Base-by-base conservation (phyloP, 1,140 invertebrate genomes). In the Scaptodrosophila lebanonensis region DNA sequence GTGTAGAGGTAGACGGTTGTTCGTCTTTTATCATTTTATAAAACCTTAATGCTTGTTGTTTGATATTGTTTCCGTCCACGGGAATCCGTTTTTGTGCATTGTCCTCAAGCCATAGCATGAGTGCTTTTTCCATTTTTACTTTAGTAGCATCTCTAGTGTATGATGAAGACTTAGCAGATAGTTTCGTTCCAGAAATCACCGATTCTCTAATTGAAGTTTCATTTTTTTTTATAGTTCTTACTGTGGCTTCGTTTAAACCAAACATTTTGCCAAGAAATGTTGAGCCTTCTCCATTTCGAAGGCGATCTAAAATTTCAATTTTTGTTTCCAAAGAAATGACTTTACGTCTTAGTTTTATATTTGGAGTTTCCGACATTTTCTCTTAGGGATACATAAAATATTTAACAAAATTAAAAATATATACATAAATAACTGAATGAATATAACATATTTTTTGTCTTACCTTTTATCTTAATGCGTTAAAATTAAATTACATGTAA, bases 281-380 rank as follows among this genome's bases (percentile, higher is more conserved):
- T 36, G 15, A 36, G 16, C 53, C 17, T 44, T 43, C 48, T 43
- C 48, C 48, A 9, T 44, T 53, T 42, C 11, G 12, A 29, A 60
- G 15, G 32, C 57, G 35, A 53, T 60, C 57, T 33, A 60, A 53
- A 60, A 60, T 60, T 43, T 43, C 15, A 32, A 60, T 60, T 43
- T 60, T 60, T 1, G 49, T 60, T 42, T 60, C 57, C 39, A 60
- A 53, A 30, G 57, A 60, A 33, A 60, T 53, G 7, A 36, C 20
- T 50, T 25, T 18, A 44, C 16, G 38, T 48, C 44, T 53, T 53
- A 11, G 30, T 43, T 45, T 53, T 25, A 8, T 25, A 25, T 25
- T 25, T 25, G 22, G 3, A 4, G 22, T 3, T 25, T 25, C n/a
- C n/a, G n/a, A n/a, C n/a, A n/a, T n/a, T n/a, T n/a, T 25, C 22